Conservation (phyloP, 1,140 invertebrate species). For the Ptiloglossa arizonensis region DNA sequence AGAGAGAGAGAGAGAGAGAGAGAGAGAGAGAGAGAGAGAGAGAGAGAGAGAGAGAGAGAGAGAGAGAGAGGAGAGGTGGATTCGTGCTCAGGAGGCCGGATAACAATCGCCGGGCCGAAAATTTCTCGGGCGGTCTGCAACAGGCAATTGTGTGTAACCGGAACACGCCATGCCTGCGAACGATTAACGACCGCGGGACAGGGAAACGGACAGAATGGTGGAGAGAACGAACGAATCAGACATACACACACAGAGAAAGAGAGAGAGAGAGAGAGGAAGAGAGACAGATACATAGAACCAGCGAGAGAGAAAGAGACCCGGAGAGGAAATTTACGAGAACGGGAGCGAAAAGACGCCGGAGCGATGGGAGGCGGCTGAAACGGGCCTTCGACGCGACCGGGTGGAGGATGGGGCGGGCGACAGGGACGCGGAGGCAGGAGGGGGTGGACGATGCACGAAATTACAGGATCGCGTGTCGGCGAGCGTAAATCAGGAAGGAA, state of each 20-base stretch:
- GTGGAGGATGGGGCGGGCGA: no score
- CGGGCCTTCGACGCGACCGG: slow-evolving; percentile 15
- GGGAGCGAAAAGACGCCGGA: slow-evolving; percentile 7
- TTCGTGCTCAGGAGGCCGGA: not conserved
- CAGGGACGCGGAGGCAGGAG: no score
- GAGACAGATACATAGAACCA: no score
- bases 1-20: not conserved
- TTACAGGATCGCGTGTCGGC: slow-evolving; percentile 43
- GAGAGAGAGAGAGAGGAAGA: not conserved
- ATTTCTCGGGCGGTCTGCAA: slow-evolving; percentile 40
- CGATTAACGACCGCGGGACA: slow-evolving; percentile 43
- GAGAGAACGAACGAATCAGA: slow-evolving; percentile 2
- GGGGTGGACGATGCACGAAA: slow-evolving; percentile 20
- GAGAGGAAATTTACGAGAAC: slow-evolving; percentile 21
- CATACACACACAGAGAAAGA: not conserved
- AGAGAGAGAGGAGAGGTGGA: not conserved
- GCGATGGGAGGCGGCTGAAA: slow-evolving; percentile 14
- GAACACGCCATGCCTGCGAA: slow-evolving; percentile 45
- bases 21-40: no score
- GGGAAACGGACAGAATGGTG: not conserved
- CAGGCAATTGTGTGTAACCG: slow-evolving; percentile 50
- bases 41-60: not conserved
- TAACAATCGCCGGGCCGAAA: slow-evolving; percentile 20
- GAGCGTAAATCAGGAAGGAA: slow-evolving; percentile 13
- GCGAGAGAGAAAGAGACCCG: not conserved